A percentile compares a stretch with the other conserved stretches of the same genome.
These are phyloP conservation scores for Isichthys henryi DNA, from an alignment of 2,113 vertebrate species.

Conservation along the genomic window DNA sequence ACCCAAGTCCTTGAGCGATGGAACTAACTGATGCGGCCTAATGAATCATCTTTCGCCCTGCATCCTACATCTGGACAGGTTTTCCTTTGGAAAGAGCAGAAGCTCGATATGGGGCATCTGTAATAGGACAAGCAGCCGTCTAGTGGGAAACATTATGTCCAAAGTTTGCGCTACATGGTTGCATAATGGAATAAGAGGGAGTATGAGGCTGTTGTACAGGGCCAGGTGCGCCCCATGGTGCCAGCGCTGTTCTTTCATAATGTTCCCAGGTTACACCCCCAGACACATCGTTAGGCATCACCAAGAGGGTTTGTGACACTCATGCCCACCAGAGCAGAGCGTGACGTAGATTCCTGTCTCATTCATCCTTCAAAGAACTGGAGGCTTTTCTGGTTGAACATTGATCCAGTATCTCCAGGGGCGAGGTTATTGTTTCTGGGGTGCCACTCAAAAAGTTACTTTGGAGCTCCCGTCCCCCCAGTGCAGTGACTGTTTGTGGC, in stretches of 20 bases:
- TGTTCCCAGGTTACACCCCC: not conserved
- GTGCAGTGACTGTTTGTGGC: not conserved
- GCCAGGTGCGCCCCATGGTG: not conserved
- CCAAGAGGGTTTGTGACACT: not conserved
- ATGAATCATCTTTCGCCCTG: not conserved
- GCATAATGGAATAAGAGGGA: not conserved
- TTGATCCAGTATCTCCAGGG: not conserved
- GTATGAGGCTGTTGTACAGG: not conserved
- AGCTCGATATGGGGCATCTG: not conserved
- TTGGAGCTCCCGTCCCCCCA: not conserved
- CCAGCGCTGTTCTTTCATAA: not conserved
- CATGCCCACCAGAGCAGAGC: not conserved
- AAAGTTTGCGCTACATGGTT: not conserved
- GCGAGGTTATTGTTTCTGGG: not conserved
- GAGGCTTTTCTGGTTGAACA: not conserved
- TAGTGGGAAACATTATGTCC: not conserved
- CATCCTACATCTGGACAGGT: not conserved
- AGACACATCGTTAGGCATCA: not conserved
- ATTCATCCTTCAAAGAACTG: not conserved
- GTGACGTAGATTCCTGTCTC: not conserved
- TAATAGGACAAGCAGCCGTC: not conserved
- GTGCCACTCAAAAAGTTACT: not conserved
- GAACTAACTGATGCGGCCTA: not conserved
- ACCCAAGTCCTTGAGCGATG: not conserved
- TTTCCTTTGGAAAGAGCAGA: not conserved